Conservation (phyloP, 2,888 invertebrate species). For the Philereme vetulata region DNA sequence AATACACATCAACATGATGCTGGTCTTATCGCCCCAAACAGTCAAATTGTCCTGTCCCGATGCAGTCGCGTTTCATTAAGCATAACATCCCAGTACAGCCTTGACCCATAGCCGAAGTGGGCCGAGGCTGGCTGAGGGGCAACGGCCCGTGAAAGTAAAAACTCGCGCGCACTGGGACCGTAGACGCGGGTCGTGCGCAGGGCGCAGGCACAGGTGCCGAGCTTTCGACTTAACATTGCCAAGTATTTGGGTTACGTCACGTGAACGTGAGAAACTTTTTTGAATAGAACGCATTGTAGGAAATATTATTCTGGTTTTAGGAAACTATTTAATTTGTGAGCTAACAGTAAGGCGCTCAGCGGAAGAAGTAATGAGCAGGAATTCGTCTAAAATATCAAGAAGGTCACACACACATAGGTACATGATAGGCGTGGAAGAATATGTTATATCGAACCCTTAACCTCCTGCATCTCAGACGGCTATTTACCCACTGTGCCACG, state of each 20-base stretch:
- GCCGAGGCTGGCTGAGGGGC: slow-evolving; percentile 61
- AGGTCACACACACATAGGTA: no score
- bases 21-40: slow-evolving; percentile 9
- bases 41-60: slow-evolving; percentile 14
- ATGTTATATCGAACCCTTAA: no score
- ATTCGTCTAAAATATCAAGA: no score
- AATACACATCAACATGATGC: slow-evolving; percentile 1
- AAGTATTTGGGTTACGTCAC: slow-evolving; percentile 44
- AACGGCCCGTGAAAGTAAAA: slow-evolving; percentile 72
- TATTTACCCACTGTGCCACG: no score
- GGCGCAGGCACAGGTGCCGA: no score
- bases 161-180: slow-evolving; percentile 51
- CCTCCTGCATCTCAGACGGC: no score
- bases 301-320: no score
- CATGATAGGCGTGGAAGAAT: no score
- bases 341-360: no score
- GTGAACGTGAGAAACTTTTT: slow-evolving; percentile 8
- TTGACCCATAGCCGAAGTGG: slow-evolving; percentile 61
- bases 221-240: slow-evolving; percentile 51
- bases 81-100: slow-evolving; percentile 47
- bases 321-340: no score
- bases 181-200: slow-evolving; percentile 42
- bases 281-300: neutral
- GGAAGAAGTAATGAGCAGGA: no score
- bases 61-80: slow-evolving; percentile 26